A percentile compares a stretch with the other conserved stretches of the same genome.
Conservation (phyloP, 1,140 invertebrate genomes). For the Drosophila elegans region DNA sequence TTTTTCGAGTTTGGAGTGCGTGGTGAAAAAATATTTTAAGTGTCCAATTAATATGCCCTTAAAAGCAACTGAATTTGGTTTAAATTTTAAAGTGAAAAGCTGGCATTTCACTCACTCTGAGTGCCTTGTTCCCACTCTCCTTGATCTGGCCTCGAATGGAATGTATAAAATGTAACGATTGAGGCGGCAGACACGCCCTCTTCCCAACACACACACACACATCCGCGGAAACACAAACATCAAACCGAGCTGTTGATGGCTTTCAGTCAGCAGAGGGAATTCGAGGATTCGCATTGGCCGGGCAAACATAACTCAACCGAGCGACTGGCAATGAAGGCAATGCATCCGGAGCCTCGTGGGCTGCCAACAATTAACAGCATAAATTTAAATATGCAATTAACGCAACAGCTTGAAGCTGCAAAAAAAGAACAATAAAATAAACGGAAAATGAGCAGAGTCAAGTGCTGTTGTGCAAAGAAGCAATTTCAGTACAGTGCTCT, state of each 20-base stretch:
- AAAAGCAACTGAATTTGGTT: conserved; percentile 3
- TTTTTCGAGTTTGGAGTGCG: too few species aligned
- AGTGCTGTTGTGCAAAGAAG: background rate
- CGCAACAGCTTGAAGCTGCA: conserved; percentile 69
- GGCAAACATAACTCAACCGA: conserved; percentile 37
- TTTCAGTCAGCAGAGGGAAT: conserved; percentile 42
- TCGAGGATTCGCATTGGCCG: conserved; percentile 19
- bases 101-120: conserved; percentile 5
- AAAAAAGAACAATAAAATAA: conserved; percentile 39
- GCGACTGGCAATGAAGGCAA: conserved; percentile 48
- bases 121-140: background rate
- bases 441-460: background rate
- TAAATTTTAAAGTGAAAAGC: conserved; percentile 4
- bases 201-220: background rate
- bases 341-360: conserved; percentile 42
- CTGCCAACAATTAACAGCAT: conserved; percentile 75
- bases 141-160: conserved; percentile 4
- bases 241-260: conserved; percentile 33
- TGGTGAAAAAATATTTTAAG: too few species aligned
- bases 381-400: conserved; percentile 84
- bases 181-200: conserved; percentile 37
- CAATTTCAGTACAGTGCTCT: background rate
- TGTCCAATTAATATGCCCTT: background rate
- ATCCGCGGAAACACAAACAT: conserved; percentile 17
- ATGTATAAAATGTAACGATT: conserved; percentile 36